Conservation (phyloP, 2,888 invertebrate genomes). For the Gerris lacustris region DNA sequence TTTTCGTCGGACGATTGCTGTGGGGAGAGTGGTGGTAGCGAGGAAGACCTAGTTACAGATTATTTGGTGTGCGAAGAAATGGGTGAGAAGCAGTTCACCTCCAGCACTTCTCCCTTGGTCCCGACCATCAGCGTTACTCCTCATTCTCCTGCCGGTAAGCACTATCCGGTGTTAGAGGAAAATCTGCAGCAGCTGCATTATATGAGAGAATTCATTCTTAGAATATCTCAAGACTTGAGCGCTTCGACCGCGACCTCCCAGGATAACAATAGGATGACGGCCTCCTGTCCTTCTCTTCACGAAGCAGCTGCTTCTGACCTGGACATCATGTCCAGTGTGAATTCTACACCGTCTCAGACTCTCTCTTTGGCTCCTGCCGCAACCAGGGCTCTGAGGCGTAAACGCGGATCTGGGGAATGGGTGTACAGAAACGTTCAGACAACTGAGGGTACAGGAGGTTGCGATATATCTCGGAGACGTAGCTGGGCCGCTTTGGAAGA, state of each 20-base stretch:
- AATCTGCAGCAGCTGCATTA: constrained; percentile 61
- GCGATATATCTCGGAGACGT: constrained; percentile 51
- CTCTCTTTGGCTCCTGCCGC: constrained; percentile 30
- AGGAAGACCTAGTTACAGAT: constrained; percentile 67
- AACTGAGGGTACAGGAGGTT: constrained; percentile 40
- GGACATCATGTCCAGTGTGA: constrained; percentile 40
- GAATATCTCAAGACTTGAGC: constrained; percentile 47
- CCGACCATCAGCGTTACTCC: constrained; percentile 81
- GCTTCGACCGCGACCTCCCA: constrained; percentile 20
- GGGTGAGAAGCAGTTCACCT: constrained; percentile 24
- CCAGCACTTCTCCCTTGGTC: constrained; percentile 43
- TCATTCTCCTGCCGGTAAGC: constrained; percentile 67
- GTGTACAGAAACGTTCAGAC: constrained; percentile 22
- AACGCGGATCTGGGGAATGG: constrained; percentile 33
- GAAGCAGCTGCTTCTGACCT: constrained; percentile 42
- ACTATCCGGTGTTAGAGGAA: constrained; percentile 54
- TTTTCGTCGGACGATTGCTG: constrained; percentile 52
- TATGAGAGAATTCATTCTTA: constrained; percentile 35
- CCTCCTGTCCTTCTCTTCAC: constrained; percentile 58
- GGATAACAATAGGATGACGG: constrained; percentile 49
- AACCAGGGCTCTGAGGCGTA: constrained; percentile 4
- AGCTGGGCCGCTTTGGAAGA: constrained; percentile 83
- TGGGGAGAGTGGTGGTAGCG: constrained; percentile 50
- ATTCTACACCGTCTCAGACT: constrained; percentile 41
- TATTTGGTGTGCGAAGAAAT: constrained; percentile 41